phyloP scores from a whole-genome alignment of 2,113 vertebrate genomes.

The Thinocorus orbignyianus region DNA sequence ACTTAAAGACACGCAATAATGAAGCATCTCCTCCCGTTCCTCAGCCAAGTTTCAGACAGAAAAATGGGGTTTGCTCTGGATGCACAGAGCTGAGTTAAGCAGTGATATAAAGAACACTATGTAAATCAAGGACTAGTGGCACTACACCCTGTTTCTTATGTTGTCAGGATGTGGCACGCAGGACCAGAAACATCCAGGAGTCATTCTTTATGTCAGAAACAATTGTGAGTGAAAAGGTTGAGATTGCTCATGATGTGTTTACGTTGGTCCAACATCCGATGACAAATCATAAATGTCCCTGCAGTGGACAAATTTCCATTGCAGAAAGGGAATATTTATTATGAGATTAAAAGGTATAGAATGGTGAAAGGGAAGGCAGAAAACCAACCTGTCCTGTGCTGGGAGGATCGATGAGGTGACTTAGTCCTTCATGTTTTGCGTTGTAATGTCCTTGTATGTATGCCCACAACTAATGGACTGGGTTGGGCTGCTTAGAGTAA shows the following conservation, averaged over 20 bases:
- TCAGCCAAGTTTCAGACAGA: slow-evolving; percentile 48
- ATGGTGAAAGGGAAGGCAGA: slow-evolving; percentile 7
- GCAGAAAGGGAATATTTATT: slow-evolving; percentile 30
- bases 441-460: not conserved
- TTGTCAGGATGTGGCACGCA: not conserved
- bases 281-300: not conserved
- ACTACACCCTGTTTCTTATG: not conserved
- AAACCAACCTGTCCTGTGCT: not conserved
- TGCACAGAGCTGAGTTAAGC: slow-evolving; percentile 40
- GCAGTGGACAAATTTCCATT: not conserved
- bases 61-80: slow-evolving; percentile 26
- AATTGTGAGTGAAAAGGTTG: not conserved
- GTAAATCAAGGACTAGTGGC: slow-evolving; percentile 52
- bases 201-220: not conserved
- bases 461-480: not conserved
- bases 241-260: not conserved
- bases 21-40: slow-evolving; percentile 48
- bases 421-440: not conserved
- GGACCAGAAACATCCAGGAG: not conserved
- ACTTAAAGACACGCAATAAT: slow-evolving; percentile 3
- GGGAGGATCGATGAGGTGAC: slow-evolving; percentile 49
- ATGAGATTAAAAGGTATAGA: not conserved
- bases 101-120: slow-evolving; percentile 4
- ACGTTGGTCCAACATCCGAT: not conserved
- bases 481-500: not conserved